A percentile compares a stretch with the other conserved stretches of the same genome.
phyloP scores from a whole-genome alignment of 2,888 invertebrate species.

The Eretmocerus hayati region DNA sequence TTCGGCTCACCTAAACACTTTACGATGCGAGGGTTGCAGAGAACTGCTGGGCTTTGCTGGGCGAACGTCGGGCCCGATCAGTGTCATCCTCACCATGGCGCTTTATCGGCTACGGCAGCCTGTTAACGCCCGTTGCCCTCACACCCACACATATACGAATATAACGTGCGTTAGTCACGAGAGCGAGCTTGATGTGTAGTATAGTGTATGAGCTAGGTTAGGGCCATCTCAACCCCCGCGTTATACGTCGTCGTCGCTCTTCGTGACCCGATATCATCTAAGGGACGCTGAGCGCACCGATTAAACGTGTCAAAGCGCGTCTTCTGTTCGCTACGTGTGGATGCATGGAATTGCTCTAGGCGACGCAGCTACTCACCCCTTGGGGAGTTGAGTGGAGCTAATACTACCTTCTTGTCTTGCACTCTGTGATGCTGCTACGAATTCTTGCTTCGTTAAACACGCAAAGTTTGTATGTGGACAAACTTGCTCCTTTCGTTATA shows the following conservation, averaged over 20 bases:
- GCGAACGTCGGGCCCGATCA: slow-evolving; percentile 43
- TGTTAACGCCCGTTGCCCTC: slow-evolving; percentile 36
- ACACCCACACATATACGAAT: background rate
- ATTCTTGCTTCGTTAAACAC: no score
- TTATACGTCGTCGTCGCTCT: no score
- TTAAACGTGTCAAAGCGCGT: slow-evolving; percentile 26
- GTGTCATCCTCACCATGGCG: slow-evolving; percentile 40
- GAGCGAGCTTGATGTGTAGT: no score
- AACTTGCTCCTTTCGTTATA: no score
- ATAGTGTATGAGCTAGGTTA: no score
- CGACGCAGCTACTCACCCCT: background rate
- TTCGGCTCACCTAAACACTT: slow-evolving; percentile 43
- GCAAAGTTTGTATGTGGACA: no score
- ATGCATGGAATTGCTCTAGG: no score
- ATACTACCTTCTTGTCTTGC: no score
- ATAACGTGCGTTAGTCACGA: background rate
- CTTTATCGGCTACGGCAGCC: slow-evolving; percentile 45
- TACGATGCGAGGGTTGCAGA: slow-evolving; percentile 34
- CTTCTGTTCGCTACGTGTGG: slow-evolving; percentile 4
- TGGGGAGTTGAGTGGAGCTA: background rate
- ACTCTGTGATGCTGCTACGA: no score
- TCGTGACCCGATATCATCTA: no score
- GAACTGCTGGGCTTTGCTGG: slow-evolving; percentile 43
- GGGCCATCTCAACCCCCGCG: no score
- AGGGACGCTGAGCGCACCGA: slow-evolving; percentile 20